Percentiles rank a stretch among this genome's conserved stretches.
Conservation (phyloP, 2,113 vertebrate genomes). For the Podiceps cristatus region DNA sequence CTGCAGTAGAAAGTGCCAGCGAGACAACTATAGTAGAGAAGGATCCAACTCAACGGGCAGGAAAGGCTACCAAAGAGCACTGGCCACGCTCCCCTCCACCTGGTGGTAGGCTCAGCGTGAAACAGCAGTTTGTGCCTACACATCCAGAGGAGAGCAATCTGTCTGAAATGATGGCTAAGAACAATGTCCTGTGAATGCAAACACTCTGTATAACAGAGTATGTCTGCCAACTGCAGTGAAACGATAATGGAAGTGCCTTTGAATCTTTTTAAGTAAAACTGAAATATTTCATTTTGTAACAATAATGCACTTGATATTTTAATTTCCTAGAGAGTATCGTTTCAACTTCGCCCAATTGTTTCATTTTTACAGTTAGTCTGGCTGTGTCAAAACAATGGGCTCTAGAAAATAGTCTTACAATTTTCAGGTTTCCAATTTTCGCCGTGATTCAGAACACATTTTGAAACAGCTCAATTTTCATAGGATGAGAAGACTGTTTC, state of each 20-base stretch:
- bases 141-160: background rate
- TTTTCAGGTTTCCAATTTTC: background rate
- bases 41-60: background rate
- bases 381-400: background rate
- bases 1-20: background rate
- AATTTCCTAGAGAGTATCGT: background rate
- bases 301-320: background rate
- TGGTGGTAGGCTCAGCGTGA: fast-evolving
- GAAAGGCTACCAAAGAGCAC: background rate
- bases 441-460: background rate
- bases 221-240: fast-evolving
- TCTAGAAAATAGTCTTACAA: background rate
- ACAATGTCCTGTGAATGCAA: background rate
- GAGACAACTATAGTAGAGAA: no score
- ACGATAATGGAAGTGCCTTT: background rate
- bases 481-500: background rate
- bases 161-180: background rate
- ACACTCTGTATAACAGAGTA: background rate
- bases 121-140: fast-evolving
- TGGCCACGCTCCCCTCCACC: background rate
- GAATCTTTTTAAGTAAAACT: background rate
- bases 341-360: background rate
- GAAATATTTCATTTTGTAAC: background rate
- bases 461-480: background rate
- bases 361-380: background rate